Base-by-base conservation (phyloP, 2,888 invertebrate species). In the Ormyrus nitidulus region DNA sequence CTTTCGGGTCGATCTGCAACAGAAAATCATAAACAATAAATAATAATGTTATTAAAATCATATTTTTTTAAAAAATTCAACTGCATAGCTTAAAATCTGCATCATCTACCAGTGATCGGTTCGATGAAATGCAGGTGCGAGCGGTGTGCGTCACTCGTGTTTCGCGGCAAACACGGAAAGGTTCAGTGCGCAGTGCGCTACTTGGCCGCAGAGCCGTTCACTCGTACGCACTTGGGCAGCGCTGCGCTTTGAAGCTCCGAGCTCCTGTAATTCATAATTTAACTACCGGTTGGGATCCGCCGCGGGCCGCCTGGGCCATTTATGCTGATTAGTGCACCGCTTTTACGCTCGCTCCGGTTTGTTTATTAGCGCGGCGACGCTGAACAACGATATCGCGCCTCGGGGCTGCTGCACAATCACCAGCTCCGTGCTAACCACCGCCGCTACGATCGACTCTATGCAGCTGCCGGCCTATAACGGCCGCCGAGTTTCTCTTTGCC, bases 1-100 rank as follows among this genome's bases (percentile, higher is more conserved):
- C 98, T 95, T 99, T 99, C 88, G 99, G 99, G 93, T 99, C 99
- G 94, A 99, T 99, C 99, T 99, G 96, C 84, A 94, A 95, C 91
- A 90, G 86, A 92, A 91, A 56, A 46, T 64, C 11, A 61, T 34
- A 8, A 46, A 64, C 54, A 54, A 34, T 34, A 34, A 53, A 65
- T 53, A 9, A 58, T 48, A 71, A 64, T 4, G 2, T 51, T 48
- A 46, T 74, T 13, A 34, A 34, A 34, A 34, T 34, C 34, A 34
- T 34, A 34, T 2, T 34, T 34, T 34, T 34, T 34, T 1, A 34
- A 1, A 34, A 34, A 34, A 34, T 34, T 34, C 2, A 34, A 34
- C 34, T 34, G 2, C 34, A 34, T 34, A 34, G 34, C 2, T 34
- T 34, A 34, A 34, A 34, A 34, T 34, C 34, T 34, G 34, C 34